Evolutionary conservation across 2,888 invertebrate species (phyloP).

Genomic region (Amiota communis): DNA sequence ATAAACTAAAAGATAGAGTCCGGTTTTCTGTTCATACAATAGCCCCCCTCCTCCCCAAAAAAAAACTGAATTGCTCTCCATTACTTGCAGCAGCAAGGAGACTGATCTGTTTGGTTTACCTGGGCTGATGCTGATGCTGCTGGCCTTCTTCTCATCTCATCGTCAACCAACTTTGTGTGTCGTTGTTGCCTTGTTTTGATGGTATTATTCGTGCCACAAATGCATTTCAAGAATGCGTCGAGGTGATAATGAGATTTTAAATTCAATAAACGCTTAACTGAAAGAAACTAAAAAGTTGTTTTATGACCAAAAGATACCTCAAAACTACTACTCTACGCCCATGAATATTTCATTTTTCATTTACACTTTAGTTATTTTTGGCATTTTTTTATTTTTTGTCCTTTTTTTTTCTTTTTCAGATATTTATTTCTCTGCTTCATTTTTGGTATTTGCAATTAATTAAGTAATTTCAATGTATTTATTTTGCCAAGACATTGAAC

Average conservation of each 20-base stretch:
- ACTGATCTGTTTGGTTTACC: constrained; percentile 49
- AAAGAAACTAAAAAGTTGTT: not conserved
- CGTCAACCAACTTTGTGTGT: not conserved
- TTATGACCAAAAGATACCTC: constrained; percentile 15
- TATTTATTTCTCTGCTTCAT: not conserved
- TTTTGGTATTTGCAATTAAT: constrained; percentile 50
- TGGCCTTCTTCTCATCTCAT: constrained; percentile 25
- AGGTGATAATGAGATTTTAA: constrained; percentile 69
- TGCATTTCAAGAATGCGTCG: constrained; percentile 64
- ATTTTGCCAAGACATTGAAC: constrained; percentile 40
- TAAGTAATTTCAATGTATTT: constrained; percentile 58
- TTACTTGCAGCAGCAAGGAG: constrained; percentile 44
- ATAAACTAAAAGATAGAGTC: not conserved
- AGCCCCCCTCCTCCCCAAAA: too few relatives aligned
- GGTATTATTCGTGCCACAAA: constrained; percentile 33
- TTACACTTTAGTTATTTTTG: constrained; percentile 54
- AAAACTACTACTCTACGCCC: constrained; percentile 51
- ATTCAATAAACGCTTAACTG: constrained; percentile 57
- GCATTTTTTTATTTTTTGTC: not conserved
- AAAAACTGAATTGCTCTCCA: not conserved
- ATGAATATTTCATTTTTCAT: constrained; percentile 68
- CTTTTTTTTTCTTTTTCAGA: not conserved
- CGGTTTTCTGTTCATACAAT: too few relatives aligned
- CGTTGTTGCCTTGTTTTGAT: not conserved
- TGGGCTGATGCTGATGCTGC: constrained; percentile 25